Evolutionary conservation across 2,113 vertebrate species (phyloP).

Genomic region (Grammomys dolichurus): DNA sequence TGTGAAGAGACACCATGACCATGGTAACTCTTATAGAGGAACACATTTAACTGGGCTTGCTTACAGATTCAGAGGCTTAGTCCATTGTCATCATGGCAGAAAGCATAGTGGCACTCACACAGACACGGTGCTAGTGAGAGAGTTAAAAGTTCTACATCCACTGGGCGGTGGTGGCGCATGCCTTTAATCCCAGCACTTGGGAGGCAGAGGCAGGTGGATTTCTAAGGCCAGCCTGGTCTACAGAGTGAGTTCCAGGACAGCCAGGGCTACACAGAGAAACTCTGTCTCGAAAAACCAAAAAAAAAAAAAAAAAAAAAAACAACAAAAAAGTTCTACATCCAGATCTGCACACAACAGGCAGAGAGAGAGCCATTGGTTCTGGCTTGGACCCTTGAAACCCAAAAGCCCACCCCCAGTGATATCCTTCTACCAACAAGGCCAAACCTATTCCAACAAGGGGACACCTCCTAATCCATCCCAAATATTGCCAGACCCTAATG

Average conservation of each 20-base stretch:
- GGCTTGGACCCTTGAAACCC: neutral
- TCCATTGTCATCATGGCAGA: neutral
- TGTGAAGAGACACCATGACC: neutral
- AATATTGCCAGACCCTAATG: neutral
- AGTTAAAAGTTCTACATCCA: neutral
- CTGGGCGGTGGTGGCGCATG: too few species aligned
- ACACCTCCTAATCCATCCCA: neutral
- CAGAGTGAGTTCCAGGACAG: too few species aligned
- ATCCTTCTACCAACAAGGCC: neutral
- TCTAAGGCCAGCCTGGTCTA: too few species aligned
- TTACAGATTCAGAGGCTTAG: neutral
- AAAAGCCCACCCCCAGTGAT: neutral
- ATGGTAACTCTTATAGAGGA: neutral
- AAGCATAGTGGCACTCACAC: neutral
- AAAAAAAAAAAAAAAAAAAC: too few species aligned
- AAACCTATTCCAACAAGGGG: neutral
- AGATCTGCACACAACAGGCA: neutral
- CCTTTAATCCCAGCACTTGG: too few species aligned
- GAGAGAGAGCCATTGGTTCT: neutral
- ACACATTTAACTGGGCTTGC: neutral
- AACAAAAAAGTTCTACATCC: neutral
- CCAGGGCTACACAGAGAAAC: too few species aligned
- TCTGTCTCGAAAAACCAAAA: too few species aligned
- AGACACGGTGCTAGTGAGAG: neutral
- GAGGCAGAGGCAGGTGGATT: too few species aligned